These are phyloP conservation scores for Chaetodon trifasciatus DNA, from an alignment of 2,797 vertebrate genomes.

Conservation along the genomic window DNA sequence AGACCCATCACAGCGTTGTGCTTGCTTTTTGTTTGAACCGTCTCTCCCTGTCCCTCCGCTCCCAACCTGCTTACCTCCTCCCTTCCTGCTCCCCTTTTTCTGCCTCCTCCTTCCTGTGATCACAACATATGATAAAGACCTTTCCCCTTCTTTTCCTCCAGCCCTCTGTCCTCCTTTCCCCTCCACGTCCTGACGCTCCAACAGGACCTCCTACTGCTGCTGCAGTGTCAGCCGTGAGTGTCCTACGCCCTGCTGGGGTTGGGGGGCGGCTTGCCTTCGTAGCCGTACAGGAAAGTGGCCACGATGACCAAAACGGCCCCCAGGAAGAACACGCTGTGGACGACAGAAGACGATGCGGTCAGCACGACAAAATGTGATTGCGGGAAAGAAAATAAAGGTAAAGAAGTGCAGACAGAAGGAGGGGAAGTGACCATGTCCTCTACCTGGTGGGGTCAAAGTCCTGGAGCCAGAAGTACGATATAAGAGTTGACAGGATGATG, in stretches of 20 bases:
- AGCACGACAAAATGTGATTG: constrained; percentile 6
- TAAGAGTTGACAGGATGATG: constrained; percentile 97
- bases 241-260: constrained; percentile 94
- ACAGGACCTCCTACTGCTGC: constrained; percentile 53
- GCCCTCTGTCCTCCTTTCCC: constrained; percentile 45
- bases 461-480: constrained; percentile 98
- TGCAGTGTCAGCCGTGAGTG: constrained; percentile 30
- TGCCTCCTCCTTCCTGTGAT: constrained; percentile 15
- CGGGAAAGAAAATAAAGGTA: constrained; percentile 30
- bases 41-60: constrained; percentile 3
- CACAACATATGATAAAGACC: constrained; percentile 52
- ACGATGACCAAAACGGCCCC: constrained; percentile 94
- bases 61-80: constrained; percentile 20
- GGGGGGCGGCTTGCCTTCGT: constrained; percentile 90
- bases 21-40: constrained; percentile 20
- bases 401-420: neutral
- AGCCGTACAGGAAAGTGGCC: constrained; percentile 97
- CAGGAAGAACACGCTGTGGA: constrained; percentile 93
- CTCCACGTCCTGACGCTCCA: constrained; percentile 24
- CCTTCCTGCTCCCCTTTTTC: neutral
- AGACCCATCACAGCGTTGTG: constrained; percentile 60
- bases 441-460: constrained; percentile 98
- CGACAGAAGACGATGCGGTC: constrained; percentile 49
- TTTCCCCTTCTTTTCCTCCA: constrained; percentile 42
- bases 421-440: neutral